Base-by-base conservation (phyloP, 2,888 invertebrate genomes). In the Zeuzera pyrina region DNA sequence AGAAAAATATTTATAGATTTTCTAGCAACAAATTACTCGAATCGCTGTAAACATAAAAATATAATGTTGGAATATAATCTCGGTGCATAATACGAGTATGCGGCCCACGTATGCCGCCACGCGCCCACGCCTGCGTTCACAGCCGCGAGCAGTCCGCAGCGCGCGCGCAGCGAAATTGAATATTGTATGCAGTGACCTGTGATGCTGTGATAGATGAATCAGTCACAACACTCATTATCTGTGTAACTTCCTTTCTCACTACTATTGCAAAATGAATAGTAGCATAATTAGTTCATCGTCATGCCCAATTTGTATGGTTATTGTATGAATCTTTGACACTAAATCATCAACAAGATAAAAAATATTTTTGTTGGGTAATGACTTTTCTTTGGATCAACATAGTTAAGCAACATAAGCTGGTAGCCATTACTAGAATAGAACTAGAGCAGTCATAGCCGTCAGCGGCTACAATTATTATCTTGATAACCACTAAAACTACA, bases 361-460 rank as follows among this genome's bases (percentile, higher is more conserved):
- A n/a, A n/a, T n/a, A n/a, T n/a, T n/a, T n/a, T n/a, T n/a, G n/a
- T n/a, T n/a, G n/a, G n/a, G n/a, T n/a, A n/a, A n/a, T n/a, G n/a
- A n/a, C n/a, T n/a, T n/a, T n/a, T n/a, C n/a, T n/a, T n/a, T n/a
- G n/a, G n/a, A n/a, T n/a, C n/a, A n/a, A n/a, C n/a, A n/a, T n/a
- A n/a, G n/a, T n/a, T n/a, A n/a, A n/a, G n/a, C n/a, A n/a, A n/a
- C n/a, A n/a, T n/a, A n/a, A n/a, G n/a, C n/a, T n/a, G n/a, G n/a
- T n/a, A n/a, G n/a, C n/a, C n/a, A 25, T 25, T 25, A 12, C 12
- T 68, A 69, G 65, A 68, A 65, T 70, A 76, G 63, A 81, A 78
- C 56, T 77, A 43, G 74, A 61, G 52, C 76, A 74, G 72, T 65
- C 76, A 57, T 63, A 72, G 77, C 72, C 52, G 73, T 43, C 60